Base-by-base conservation (phyloP, 2,888 invertebrate genomes). In the Stictocephala bisonia region DNA sequence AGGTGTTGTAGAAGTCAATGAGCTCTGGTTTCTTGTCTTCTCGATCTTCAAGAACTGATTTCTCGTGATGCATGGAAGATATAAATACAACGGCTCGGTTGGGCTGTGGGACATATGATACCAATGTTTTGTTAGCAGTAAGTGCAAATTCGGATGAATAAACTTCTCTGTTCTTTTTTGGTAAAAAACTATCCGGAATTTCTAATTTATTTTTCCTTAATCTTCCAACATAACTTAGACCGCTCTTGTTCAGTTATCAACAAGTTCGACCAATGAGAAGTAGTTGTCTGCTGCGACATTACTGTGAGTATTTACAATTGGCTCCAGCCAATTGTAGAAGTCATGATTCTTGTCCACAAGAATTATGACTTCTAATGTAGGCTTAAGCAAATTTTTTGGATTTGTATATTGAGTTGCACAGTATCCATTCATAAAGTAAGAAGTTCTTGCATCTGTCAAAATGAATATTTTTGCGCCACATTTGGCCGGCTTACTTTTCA, bases 271-370 rank as follows among this genome's bases (percentile, higher is more conserved):
- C 11, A 35, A 56, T 7, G 41, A 35, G 26, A 70, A 56, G 11
- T 20, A 70, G 41, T 70, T 70, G 11, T 53, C 70, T 11, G 18
- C 56, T 31, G 70, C 35, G 9, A 70, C 26, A 41, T 70, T 70
- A 7, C 70, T 11, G 11, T 70, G 53, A 24, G 53, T 22, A 9
- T 22, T 15, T 27, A 22, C n/a, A 20, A 20, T 56, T 40, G 13
- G 15, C 18, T 22, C 56, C 24, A 56, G 24, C 56, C 29, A 70
- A 40, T 18, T 35, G 22, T 35, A 70, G 35, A 70, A 70, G n/a
- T n/a, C n/a, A n/a, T n/a, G n/a, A n/a, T n/a, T n/a, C n/a, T n/a
- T n/a, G n/a, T n/a, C n/a, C n/a, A n/a, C n/a, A n/a, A n/a, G n/a
- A n/a, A n/a, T n/a, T n/a, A n/a, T n/a, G n/a, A n/a, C 70, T 11